phyloP scores from a whole-genome alignment of 2,797 vertebrate species.

The Scolopax bukidnonensis region DNA sequence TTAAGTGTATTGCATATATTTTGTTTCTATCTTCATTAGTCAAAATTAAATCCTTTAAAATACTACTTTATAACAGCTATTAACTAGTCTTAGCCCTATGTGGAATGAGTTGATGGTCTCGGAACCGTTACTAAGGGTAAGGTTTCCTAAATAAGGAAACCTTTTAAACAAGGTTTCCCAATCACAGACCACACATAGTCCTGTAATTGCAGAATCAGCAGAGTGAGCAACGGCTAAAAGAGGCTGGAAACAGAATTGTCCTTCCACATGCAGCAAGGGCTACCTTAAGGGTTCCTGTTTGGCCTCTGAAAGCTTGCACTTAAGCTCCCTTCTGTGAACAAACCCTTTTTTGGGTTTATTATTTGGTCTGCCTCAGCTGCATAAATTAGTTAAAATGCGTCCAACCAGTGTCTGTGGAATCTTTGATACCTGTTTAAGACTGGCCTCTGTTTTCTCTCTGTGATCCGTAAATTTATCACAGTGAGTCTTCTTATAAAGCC shows the following conservation, averaged over 20 bases:
- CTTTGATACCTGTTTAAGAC: background rate
- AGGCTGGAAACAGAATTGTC: background rate
- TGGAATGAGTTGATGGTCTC: background rate
- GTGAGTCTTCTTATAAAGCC: background rate
- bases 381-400: background rate
- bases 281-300: background rate
- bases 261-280: background rate
- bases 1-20: background rate
- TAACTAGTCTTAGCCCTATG: background rate
- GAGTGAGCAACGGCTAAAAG: background rate
- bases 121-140: background rate
- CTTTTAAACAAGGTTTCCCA: background rate
- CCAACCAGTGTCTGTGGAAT: background rate
- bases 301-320: background rate
- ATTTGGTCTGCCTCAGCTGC: background rate
- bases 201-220: conserved; percentile 3
- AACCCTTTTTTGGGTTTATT: background rate
- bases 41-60: background rate
- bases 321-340: background rate
- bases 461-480: background rate
- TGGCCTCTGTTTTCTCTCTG: background rate
- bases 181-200: background rate
- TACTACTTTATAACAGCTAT: background rate
- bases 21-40: background rate
- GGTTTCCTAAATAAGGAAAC: background rate